These are phyloP conservation scores for Hypomecis atomaria DNA, from an alignment of 2,888 invertebrate species.

Conservation along the genomic window DNA sequence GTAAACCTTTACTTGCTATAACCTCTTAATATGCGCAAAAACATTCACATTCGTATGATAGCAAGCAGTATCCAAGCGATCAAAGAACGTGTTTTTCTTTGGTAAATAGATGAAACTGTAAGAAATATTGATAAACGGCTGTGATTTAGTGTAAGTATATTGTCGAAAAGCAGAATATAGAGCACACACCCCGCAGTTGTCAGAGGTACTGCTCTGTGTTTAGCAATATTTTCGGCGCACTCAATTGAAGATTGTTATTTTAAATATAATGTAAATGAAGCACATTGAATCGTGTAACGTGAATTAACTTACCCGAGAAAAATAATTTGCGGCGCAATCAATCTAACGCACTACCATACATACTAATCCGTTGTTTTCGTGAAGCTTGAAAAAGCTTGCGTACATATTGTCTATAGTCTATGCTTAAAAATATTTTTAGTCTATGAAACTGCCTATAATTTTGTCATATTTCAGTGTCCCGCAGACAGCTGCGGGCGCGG, in stretches of 20 bases:
- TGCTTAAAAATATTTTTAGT: slow-evolving; percentile 41
- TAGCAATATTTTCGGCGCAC: slow-evolving; percentile 16
- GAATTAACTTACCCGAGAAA: slow-evolving; percentile 73
- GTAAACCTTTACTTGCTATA: slow-evolving; percentile 57
- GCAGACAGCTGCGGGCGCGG: no score
- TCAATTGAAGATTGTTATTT: slow-evolving; percentile 1
- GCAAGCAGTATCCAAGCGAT: background rate
- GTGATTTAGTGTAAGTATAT: slow-evolving; percentile 26
- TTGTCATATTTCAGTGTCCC: no score
- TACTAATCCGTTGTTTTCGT: slow-evolving; percentile 85
- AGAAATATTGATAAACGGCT: slow-evolving; percentile 9
- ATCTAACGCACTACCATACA: slow-evolving; percentile 86
- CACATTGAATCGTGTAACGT: slow-evolving; percentile 31
- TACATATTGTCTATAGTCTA: slow-evolving; percentile 62
- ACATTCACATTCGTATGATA: background rate
- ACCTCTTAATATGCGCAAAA: slow-evolving; percentile 56
- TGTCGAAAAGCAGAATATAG: slow-evolving; percentile 50
- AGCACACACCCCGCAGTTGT: slow-evolving; percentile 59
- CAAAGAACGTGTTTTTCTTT: background rate
- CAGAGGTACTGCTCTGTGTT: slow-evolving; percentile 29
- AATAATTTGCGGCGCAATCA: slow-evolving; percentile 86
- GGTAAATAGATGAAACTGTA: slow-evolving; percentile 8
- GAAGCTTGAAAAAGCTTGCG: slow-evolving; percentile 81
- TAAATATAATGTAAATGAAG: slow-evolving; percentile 10
- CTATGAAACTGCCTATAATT: background rate